A percentile compares a stretch with the other conserved stretches of the same genome.
Evolutionary conservation across 2,113 vertebrate genomes (phyloP).

Genomic region (Felis chaus): DNA sequence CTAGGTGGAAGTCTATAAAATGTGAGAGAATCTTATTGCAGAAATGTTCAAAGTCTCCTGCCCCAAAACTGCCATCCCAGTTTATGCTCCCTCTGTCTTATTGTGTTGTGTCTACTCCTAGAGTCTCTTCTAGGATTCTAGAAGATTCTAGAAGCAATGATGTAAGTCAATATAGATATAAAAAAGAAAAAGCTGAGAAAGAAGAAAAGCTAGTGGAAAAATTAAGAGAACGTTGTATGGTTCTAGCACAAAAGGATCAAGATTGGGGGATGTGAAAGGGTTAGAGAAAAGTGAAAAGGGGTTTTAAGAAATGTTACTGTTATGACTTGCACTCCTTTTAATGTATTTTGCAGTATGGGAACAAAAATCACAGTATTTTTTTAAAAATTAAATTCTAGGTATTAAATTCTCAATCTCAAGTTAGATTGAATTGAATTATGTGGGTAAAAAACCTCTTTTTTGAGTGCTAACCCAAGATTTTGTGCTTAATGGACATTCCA

Average conservation of each 20-base stretch:
- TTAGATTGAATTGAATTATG: not conserved
- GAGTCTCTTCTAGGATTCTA: too few relatives aligned
- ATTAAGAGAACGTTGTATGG: not conserved
- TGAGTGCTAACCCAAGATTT: not conserved
- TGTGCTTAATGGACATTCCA: not conserved
- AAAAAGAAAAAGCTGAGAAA: not conserved
- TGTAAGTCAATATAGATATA: not conserved
- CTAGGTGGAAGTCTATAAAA: not conserved
- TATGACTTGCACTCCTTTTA: not conserved
- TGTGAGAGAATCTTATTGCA: not conserved
- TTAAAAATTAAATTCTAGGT: not conserved
- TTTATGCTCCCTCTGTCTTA: not conserved
- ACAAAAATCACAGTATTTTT: not conserved
- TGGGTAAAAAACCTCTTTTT: not conserved
- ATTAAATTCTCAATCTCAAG: not conserved
- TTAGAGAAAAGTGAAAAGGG: not conserved
- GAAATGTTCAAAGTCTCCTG: not conserved
- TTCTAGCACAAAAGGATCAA: not conserved
- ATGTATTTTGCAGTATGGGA: not conserved
- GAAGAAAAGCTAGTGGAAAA: not conserved
- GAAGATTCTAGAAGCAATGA: not conserved
- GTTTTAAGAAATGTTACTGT: not conserved
- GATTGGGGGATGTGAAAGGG: not conserved
- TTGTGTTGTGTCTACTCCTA: not conserved
- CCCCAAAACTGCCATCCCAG: not conserved